Evolutionary conservation across 2,888 invertebrate species (phyloP), one percentile per base, ranked within the genome.

Genomic region (Diachrysia chrysitis): DNA sequence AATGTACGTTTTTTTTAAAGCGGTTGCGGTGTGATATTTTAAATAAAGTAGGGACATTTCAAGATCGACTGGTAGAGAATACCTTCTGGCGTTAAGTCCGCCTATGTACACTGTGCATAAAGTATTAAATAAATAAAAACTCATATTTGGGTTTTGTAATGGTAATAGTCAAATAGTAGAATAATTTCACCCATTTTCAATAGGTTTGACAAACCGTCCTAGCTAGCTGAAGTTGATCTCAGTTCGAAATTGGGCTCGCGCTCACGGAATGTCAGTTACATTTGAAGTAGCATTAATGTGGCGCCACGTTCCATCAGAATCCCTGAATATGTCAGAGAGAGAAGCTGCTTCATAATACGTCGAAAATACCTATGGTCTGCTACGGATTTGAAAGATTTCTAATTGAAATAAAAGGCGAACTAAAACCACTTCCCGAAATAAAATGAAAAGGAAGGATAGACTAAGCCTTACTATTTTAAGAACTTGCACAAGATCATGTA

Each of bases 401-500:
- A 21, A 17, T 51, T 12, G 1, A 19, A 48, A 48, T 12, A 17
- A 48, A 48, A 51, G 19, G 48, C 12, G 19, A n/a, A n/a, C 42
- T 16, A n/a, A 5, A 42, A 42, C n/a, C 21, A 25, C 23, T 23
- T 14, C 7, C 54, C 23, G 7, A n/a, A 16, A 54, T 21, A 23
- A 23, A 54, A 54, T 25, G 21, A 25, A 21, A 12, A 25, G 23
- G 25, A 54, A 54, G n/a, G 23, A 25, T 25, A 23, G 54, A n/a
- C 25, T 14, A 0, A 23, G 54, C 6, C 19, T 16, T n/a, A 67
- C 54, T 62, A 59, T 72, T 61, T 58, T 54, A 46, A 56, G 58
- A 70, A 48, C 12, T 59, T 63, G 46, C 55, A 59, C 69, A 80
- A 83, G 85, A 83, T 82, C 77, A 83, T 85, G 86, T 84, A 84